Evolutionary conservation across 2,888 invertebrate species (phyloP).

Genomic region (Caenorhabditis uteleia): DNA sequence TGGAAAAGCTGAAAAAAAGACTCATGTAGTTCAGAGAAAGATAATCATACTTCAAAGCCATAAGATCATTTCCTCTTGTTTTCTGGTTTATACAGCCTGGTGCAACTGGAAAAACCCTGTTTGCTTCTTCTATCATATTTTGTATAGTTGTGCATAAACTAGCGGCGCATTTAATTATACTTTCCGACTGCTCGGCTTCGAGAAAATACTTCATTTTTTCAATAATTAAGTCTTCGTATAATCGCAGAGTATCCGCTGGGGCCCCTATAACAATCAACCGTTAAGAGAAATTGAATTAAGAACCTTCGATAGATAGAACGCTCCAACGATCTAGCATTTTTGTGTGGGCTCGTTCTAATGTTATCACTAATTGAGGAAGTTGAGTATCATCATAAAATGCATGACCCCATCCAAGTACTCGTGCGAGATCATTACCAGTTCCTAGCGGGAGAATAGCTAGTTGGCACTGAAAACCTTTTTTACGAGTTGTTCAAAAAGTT

Average conservation of each 20-base stretch:
- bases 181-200: conserved; percentile 44
- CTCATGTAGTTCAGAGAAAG: neutral
- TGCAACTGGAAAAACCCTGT: no score
- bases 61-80: neutral
- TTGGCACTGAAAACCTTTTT: conserved; percentile 78
- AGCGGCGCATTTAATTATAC: conserved; percentile 41
- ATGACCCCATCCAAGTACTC: conserved; percentile 94
- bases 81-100: no score
- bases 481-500: conserved; percentile 3
- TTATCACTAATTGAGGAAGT: conserved; percentile 86
- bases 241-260: conserved; percentile 40
- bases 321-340: conserved; percentile 97
- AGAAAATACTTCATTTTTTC: conserved; percentile 41
- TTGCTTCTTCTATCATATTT: conserved; percentile 77
- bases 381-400: conserved; percentile 95
- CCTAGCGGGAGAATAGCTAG: conserved; percentile 92
- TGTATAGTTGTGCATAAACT: conserved; percentile 82
- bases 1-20: conserved; percentile 75
- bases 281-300: no score
- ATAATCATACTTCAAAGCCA: neutral
- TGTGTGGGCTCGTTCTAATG: conserved; percentile 93
- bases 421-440: conserved; percentile 92
- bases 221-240: conserved; percentile 68
- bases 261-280: no score
- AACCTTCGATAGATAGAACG: conserved; percentile 85